phyloP scores from a whole-genome alignment of 2,888 invertebrate genomes.

The Microctonus aethiopoides region DNA sequence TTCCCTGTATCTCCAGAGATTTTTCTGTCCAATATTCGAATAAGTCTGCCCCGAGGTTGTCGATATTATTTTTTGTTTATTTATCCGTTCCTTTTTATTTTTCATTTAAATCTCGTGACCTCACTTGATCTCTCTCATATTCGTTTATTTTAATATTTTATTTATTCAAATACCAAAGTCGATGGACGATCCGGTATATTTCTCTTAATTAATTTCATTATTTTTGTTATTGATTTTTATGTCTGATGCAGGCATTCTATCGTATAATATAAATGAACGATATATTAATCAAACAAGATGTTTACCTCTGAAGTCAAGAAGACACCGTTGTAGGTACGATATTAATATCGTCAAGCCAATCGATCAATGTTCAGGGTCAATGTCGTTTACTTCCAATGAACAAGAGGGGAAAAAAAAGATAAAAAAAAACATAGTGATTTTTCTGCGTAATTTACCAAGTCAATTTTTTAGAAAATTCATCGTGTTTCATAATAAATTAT shows the following conservation, averaged over 20 bases:
- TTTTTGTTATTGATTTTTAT: background rate
- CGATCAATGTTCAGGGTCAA: background rate
- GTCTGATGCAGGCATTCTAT: background rate
- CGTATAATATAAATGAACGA: conserved; percentile 6
- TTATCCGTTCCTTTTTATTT: background rate
- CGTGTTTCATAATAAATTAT: too few species aligned
- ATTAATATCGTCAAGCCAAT: conserved; percentile 14
- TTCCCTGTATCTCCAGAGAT: background rate
- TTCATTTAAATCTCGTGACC: background rate
- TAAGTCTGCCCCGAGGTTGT: background rate
- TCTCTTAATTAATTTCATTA: background rate
- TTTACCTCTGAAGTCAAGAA: background rate
- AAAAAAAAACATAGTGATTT: too few species aligned
- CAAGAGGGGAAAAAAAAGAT: background rate
- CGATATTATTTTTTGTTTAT: background rate
- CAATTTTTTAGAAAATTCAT: too few species aligned
- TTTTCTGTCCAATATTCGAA: background rate
- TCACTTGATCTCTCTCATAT: too few species aligned
- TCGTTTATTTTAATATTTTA: too few species aligned
- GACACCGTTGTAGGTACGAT: background rate
- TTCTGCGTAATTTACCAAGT: too few species aligned
- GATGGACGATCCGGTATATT: too few species aligned
- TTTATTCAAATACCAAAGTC: too few species aligned
- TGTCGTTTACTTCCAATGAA: background rate
- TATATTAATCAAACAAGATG: background rate